Percentiles rank a stretch among this genome's conserved stretches.
Conservation (phyloP, 2,113 vertebrate species). For the Odocoileus hemionus region DNA sequence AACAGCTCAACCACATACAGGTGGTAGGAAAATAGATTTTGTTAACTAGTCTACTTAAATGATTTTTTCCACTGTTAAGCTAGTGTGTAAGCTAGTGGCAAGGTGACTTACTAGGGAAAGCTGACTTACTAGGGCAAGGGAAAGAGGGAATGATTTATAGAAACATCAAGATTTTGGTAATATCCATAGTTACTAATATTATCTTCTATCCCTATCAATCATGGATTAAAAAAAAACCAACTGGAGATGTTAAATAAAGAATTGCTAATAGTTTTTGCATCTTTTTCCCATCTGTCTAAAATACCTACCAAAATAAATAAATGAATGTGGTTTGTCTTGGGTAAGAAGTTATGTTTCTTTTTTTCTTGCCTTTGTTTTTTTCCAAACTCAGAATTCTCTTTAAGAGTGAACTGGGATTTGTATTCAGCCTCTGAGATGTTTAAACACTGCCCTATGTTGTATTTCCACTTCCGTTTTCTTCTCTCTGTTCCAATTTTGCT, state of each 20-base stretch:
- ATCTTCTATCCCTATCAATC: neutral
- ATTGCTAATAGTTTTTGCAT: neutral
- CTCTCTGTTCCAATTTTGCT: neutral
- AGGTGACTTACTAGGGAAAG: neutral
- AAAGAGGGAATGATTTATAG: neutral
- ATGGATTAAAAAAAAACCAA: neutral
- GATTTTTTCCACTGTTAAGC: neutral
- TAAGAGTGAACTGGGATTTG: neutral
- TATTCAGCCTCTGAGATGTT: neutral
- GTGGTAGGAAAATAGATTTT: neutral
- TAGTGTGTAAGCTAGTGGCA: neutral
- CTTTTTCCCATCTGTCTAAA: neutral
- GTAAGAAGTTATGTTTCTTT: neutral
- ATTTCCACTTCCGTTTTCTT: neutral
- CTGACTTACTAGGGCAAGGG: neutral
- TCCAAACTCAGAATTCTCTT: neutral
- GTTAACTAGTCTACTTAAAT: neutral
- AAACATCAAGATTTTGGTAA: neutral
- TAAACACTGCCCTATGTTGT: neutral
- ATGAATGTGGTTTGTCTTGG: neutral
- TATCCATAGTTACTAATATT: neutral
- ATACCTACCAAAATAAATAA: neutral
- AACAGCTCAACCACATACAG: neutral
- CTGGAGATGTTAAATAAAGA: neutral
- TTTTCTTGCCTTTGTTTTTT: neutral